Evolutionary conservation across 2,797 vertebrate species (phyloP), one percentile per base, ranked within the genome.

Genomic region (Ispidina picta): DNA sequence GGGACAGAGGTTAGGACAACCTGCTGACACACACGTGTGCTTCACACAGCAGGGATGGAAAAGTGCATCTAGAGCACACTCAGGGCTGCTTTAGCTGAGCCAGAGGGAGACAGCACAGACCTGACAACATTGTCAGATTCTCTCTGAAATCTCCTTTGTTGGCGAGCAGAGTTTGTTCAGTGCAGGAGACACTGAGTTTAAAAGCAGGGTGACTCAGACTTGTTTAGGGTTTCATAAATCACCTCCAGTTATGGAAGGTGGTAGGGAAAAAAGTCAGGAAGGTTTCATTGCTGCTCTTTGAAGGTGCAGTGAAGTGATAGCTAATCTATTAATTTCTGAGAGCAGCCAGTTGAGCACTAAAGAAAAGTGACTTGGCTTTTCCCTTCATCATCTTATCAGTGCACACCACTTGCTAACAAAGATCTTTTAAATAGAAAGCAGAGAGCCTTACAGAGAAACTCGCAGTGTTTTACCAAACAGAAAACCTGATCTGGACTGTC

Each of bases 141-240:
- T 74, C 86, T 92, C 83, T 93, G 86, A 88, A 28, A 82, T 59
- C 54, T 90, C 83, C 58, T 69, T 65, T 79, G 55, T 66, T 5
- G 2, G 71, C 58, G 44, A 65, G 69, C 41, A 49, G 13, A 87
- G 29, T 56, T 89, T 92, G 83, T 82, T 86, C 81, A 73, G 56
- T 16, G 44, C 60, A 82, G 77, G 59, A 88, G 78, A 51, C 88
- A 80, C 35, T 33, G 31, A 62, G 75, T 88, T 92, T 83, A 72
- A 94, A 88, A 82, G 44, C 55, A 90, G 39, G 41, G 86, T 94
- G 94, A 94, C 63, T 95, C 93, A 96, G 48, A 41, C 55, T 85
- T 88, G 78, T 93, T 93, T 88, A 85, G 83, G 90, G 69, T 39
- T 69, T 94, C 69, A 55, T 87, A 86, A 82, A 83, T 83, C 90